Evolutionary conservation across 2,113 vertebrate genomes (phyloP).

Genomic region (Myanophis thanlyinensis): DNA sequence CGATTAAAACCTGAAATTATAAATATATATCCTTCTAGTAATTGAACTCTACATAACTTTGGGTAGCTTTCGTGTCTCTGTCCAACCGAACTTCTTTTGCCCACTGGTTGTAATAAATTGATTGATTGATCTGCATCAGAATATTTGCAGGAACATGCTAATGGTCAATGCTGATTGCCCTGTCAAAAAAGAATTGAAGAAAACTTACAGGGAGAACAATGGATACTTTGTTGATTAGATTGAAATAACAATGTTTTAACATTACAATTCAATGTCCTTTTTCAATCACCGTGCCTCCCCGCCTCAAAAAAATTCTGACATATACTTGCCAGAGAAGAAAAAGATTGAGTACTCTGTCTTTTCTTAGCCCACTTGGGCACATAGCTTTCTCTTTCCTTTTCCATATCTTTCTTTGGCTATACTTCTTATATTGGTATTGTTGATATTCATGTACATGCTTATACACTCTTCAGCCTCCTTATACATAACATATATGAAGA

Average conservation of each 20-base stretch:
- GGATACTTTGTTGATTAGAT: background rate
- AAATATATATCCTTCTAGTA: background rate
- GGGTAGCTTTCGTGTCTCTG: background rate
- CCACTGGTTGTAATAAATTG: background rate
- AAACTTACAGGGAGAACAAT: background rate
- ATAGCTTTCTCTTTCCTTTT: background rate
- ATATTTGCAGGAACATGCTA: background rate
- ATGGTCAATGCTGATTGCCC: background rate
- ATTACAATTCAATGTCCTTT: background rate
- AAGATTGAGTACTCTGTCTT: background rate
- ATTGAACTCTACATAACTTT: background rate
- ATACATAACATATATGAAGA: slow-evolving; percentile 16
- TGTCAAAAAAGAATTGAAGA: background rate
- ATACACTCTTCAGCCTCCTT: background rate
- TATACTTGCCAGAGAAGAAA: background rate
- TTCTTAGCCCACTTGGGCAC: background rate
- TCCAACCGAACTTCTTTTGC: background rate
- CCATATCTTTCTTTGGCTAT: background rate
- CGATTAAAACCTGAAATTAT: background rate
- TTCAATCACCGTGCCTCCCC: background rate
- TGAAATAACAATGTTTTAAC: background rate
- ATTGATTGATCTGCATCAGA: background rate
- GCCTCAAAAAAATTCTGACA: background rate
- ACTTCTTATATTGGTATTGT: background rate
- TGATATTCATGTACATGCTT: background rate